Percentiles rank a stretch among this genome's conserved stretches.
phyloP scores from a whole-genome alignment of 1,140 invertebrate genomes.

The Drosophila malerkotliana region DNA sequence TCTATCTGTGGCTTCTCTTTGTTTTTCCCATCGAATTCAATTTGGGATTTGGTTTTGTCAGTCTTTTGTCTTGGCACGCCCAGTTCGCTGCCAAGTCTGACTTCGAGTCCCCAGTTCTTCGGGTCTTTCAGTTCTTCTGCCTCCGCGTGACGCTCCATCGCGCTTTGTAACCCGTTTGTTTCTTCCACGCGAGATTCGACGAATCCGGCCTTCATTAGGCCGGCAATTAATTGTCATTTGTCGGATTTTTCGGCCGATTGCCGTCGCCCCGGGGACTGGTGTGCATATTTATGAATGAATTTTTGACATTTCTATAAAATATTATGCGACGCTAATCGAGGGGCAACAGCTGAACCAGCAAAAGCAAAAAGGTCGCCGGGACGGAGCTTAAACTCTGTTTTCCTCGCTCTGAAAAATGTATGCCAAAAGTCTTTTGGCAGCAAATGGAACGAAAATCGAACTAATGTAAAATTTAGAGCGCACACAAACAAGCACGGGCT shows the following conservation, averaged over 20 bases:
- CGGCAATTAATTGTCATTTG: constrained; percentile 78
- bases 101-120: constrained; percentile 15
- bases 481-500: constrained; percentile 2
- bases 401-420: constrained; percentile 46
- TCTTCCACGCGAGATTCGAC: constrained; percentile 12
- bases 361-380: neutral
- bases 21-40: constrained; percentile 75
- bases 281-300: constrained; percentile 56
- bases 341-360: constrained; percentile 10
- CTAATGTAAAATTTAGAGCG: constrained; percentile 67
- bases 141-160: constrained; percentile 35
- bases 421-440: constrained; percentile 57
- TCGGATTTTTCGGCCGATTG: constrained; percentile 51
- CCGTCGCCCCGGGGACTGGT: constrained; percentile 17
- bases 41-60: constrained; percentile 59
- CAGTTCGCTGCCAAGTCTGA: constrained; percentile 37
- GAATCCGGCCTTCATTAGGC: constrained; percentile 55
- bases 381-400: constrained; percentile 16
- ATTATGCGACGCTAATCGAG: constrained; percentile 26
- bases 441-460: constrained; percentile 81
- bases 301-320: constrained; percentile 40
- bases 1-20: constrained; percentile 49
- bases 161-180: constrained; percentile 67
- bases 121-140: constrained; percentile 3
- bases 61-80: constrained; percentile 61